Conservation (phyloP, 1,140 invertebrate genomes). For the Asobara japonica region DNA sequence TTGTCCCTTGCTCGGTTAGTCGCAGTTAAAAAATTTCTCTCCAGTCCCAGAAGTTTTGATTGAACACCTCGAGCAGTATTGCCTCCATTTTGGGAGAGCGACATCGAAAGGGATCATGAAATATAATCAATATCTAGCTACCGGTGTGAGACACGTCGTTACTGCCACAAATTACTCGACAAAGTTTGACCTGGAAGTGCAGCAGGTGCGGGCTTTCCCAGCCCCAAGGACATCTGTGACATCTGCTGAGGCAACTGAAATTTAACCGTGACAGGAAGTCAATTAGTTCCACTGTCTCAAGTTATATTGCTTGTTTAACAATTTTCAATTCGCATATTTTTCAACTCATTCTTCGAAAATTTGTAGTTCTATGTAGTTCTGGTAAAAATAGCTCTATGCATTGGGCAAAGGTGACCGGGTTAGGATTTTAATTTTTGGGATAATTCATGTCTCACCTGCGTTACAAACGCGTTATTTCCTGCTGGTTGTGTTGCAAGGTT, state of each 20-base stretch:
- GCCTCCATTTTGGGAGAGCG: conserved; percentile 48
- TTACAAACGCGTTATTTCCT: conserved; percentile 41
- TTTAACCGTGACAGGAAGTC: conserved; percentile 26
- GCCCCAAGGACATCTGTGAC: conserved; percentile 66
- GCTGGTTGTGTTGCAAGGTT: conserved; percentile 54
- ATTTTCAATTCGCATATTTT: too few species aligned
- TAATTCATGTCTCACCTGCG: conserved; percentile 46
- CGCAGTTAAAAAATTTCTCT: too few species aligned
- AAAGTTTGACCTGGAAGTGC: conserved; percentile 62
- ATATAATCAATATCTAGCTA: conserved; percentile 49
- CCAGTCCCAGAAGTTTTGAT: background rate
- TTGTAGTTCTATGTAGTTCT: too few species aligned
- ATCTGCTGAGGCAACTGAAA: conserved; percentile 70
- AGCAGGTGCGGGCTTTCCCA: conserved; percentile 52
- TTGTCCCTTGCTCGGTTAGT: too few species aligned
- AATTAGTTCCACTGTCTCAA: background rate
- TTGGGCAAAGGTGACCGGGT: too few species aligned
- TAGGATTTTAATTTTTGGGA: background rate
- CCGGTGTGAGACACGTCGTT: conserved; percentile 45
- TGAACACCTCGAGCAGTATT: conserved; percentile 13
- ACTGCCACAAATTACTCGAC: conserved; percentile 70
- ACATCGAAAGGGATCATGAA: conserved; percentile 37
- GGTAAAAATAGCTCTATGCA: too few species aligned
- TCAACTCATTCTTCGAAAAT: too few species aligned
- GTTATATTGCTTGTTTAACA: background rate